These are phyloP conservation scores for Crenichthys baileyi DNA, from an alignment of 2,797 vertebrate genomes.

Conservation along the genomic window DNA sequence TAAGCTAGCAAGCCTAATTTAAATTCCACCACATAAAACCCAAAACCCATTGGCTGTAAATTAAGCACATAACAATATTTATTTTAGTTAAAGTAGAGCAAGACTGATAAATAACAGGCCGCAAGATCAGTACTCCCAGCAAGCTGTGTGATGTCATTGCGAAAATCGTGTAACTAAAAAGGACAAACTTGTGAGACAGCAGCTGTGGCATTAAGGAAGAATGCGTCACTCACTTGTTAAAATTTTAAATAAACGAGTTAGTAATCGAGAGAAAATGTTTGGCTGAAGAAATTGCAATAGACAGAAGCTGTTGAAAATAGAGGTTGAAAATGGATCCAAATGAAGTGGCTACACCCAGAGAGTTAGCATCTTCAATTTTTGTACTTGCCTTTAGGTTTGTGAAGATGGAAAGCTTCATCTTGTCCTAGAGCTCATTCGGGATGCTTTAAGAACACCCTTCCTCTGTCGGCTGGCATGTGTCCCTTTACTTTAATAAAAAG, in stretches of 20 bases:
- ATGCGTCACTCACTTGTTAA: conserved; percentile 75
- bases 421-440: background rate
- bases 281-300: conserved; percentile 17
- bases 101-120: conserved; percentile 36
- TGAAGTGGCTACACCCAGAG: conserved; percentile 16
- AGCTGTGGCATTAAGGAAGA: conserved; percentile 68
- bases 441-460: background rate
- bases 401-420: conserved; percentile 39
- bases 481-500: background rate
- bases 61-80: conserved; percentile 69
- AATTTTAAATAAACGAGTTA: conserved; percentile 65
- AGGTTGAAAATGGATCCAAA: background rate
- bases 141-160: conserved; percentile 79
- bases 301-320: conserved; percentile 33
- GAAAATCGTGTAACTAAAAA: conserved; percentile 76
- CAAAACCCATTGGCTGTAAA: conserved; percentile 63
- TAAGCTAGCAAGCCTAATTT: conserved; percentile 54
- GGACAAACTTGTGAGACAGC: conserved; percentile 69
- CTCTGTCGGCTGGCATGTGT: background rate
- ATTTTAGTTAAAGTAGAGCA: conserved; percentile 55
- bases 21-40: conserved; percentile 73
- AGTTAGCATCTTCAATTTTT: conserved; percentile 38
- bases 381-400: conserved; percentile 18
- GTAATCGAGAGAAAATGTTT: conserved; percentile 54
- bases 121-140: conserved; percentile 61